Evolutionary conservation across 2,888 invertebrate genomes (phyloP).

Genomic region (Syritta pipiens): DNA sequence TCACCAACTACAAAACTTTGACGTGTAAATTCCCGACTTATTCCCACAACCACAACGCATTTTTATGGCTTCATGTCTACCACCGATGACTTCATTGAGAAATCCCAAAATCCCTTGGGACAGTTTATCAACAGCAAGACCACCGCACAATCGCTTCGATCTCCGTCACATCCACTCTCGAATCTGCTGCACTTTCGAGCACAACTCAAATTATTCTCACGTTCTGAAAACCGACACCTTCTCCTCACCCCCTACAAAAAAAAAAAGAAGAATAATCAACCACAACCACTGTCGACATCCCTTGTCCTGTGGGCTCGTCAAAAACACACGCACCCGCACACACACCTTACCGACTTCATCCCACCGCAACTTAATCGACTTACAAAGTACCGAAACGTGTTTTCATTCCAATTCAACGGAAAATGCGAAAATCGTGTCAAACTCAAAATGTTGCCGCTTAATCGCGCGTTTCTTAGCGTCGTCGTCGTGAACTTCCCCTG

Average conservation of each 20-base stretch:
- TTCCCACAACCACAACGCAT: too few relatives aligned
- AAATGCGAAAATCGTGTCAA: slow-evolving; percentile 69
- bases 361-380: slow-evolving; percentile 55
- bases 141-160: too few relatives aligned
- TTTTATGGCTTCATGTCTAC: too few relatives aligned
- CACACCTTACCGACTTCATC: background rate
- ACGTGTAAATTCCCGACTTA: too few relatives aligned
- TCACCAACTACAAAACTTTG: too few relatives aligned
- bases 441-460: slow-evolving; percentile 65
- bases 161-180: too few relatives aligned
- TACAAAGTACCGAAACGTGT: slow-evolving; percentile 68
- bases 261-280: background rate
- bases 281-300: background rate
- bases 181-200: too few relatives aligned
- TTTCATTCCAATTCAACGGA: slow-evolving; percentile 64
- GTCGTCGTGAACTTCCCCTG: slow-evolving; percentile 41
- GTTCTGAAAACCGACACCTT: too few relatives aligned
- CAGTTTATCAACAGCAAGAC: too few relatives aligned
- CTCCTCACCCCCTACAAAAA: background rate
- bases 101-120: too few relatives aligned
- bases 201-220: too few relatives aligned
- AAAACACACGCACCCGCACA: background rate
- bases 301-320: background rate
- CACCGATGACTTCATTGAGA: too few relatives aligned
- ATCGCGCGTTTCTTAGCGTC: slow-evolving; percentile 55